Conservation (phyloP, 1,140 invertebrate genomes). For the Thrips palmi region DNA sequence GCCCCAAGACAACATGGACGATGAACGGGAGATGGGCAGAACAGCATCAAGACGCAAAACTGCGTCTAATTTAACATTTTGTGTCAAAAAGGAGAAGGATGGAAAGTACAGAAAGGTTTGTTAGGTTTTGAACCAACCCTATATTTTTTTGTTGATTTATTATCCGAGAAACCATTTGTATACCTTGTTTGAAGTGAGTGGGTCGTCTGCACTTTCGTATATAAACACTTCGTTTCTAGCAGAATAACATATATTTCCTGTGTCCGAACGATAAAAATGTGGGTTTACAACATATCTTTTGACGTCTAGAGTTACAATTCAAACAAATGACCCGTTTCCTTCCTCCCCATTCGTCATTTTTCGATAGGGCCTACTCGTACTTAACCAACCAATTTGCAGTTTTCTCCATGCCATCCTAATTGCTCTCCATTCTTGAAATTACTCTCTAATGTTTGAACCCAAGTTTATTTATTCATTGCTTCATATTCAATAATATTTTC, state of each 20-base stretch:
- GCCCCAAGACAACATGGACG: slow-evolving; percentile 3
- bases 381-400: neutral
- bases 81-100: slow-evolving; percentile 30
- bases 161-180: neutral
- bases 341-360: too few relatives aligned
- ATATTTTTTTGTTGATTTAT: slow-evolving; percentile 6
- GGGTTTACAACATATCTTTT: too few relatives aligned
- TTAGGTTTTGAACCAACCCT: neutral
- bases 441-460: slow-evolving; percentile 9
- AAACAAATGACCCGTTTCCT: too few relatives aligned
- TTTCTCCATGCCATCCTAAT: slow-evolving; percentile 2
- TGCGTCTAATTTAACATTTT: slow-evolving; percentile 25
- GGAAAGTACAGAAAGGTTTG: slow-evolving; percentile 31
- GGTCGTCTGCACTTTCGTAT: too few relatives aligned
- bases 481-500: neutral
- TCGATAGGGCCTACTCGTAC: neutral
- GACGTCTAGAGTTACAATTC: too few relatives aligned
- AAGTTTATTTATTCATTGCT: neutral
- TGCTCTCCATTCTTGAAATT: neutral
- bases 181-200: too few relatives aligned
- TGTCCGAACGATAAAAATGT: too few relatives aligned
- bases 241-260: too few relatives aligned
- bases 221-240: too few relatives aligned
- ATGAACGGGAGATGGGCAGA: slow-evolving; percentile 2
- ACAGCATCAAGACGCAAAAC: slow-evolving; percentile 26